Conservation (phyloP, 1,140 invertebrate species). For the Heliothis subflexa region DNA sequence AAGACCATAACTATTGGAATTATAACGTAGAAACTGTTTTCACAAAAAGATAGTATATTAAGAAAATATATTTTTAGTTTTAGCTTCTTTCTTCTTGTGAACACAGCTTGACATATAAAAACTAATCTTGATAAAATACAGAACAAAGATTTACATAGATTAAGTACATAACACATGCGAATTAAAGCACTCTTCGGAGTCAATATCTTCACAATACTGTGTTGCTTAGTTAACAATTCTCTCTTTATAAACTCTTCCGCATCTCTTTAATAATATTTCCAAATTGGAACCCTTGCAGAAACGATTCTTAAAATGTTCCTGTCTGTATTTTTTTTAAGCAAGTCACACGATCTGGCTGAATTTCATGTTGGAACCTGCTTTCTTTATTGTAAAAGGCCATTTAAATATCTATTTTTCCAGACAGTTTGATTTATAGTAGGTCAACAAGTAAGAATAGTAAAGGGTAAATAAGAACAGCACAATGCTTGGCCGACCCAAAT, state of each 20-base stretch:
- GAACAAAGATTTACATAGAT: conserved; percentile 17
- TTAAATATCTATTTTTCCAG: not conserved
- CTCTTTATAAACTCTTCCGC: not conserved
- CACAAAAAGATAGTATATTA: conserved; percentile 1
- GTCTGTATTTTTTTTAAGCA: not conserved
- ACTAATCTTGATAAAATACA: conserved; percentile 17
- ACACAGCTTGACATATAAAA: conserved; percentile 6
- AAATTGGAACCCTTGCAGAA: not conserved
- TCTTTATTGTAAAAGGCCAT: no score
- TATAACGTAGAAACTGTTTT: conserved; percentile 11
- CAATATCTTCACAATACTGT: conserved; percentile 33
- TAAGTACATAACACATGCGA: conserved; percentile 31
- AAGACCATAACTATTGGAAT: conserved; percentile 60
- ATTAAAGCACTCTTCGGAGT: conserved; percentile 64
- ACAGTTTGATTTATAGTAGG: conserved; percentile 1
- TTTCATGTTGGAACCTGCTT: no score
- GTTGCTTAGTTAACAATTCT: not conserved
- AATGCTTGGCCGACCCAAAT: conserved; percentile 42
- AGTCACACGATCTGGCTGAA: not conserved
- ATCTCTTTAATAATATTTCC: not conserved
- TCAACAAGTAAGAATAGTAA: conserved; percentile 20
- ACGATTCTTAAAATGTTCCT: no score
- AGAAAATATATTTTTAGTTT: not conserved
- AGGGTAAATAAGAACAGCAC: conserved; percentile 31
- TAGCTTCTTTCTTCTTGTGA: not conserved